phyloP scores from a whole-genome alignment of 2,113 vertebrate genomes.

The Turdus rufiventris region DNA sequence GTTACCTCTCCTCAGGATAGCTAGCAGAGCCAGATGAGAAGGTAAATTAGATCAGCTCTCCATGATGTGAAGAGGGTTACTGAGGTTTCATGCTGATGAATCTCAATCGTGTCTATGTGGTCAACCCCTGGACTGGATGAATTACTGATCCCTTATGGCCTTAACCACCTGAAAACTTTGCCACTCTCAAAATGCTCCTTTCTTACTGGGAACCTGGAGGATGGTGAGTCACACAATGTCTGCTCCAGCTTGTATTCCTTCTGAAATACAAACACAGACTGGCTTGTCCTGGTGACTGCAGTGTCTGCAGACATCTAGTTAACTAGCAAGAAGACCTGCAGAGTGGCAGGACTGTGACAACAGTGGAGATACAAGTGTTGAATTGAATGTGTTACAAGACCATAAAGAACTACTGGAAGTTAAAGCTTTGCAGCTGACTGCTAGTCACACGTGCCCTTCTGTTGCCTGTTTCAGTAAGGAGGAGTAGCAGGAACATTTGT shows the following conservation, averaged over 20 bases:
- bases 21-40: neutral
- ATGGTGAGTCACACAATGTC: neutral
- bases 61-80: neutral
- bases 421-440: neutral
- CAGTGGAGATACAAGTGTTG: neutral
- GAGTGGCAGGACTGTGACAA: neutral
- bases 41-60: neutral
- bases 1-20: neutral
- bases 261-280: neutral
- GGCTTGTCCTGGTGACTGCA: neutral
- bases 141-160: neutral
- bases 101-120: fast-evolving
- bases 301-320: neutral
- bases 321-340: neutral
- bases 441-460: neutral
- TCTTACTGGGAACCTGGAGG: neutral
- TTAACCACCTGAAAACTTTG: neutral
- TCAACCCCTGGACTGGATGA: neutral
- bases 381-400: neutral
- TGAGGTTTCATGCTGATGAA: neutral
- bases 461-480: neutral
- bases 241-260: neutral
- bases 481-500: neutral
- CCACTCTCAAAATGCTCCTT: neutral
- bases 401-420: neutral